These are phyloP conservation scores for Pachycephus smyrnensis DNA, from an alignment of 2,888 invertebrate genomes.

Conservation along the genomic window DNA sequence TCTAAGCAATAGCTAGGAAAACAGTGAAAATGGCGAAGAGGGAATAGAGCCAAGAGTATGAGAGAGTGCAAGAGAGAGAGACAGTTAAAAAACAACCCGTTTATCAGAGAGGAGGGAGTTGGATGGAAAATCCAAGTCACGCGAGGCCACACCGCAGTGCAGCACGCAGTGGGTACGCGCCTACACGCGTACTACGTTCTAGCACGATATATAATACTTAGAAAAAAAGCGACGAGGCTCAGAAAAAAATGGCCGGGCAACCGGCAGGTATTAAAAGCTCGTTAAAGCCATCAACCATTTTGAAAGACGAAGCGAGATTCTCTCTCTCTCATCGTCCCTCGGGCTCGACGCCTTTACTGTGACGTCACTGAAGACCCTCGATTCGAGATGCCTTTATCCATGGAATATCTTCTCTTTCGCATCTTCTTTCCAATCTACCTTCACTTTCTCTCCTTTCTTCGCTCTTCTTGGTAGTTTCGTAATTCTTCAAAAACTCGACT, in stretches of 20 bases:
- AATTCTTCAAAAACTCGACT: too few relatives aligned
- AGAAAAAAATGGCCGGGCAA: constrained; percentile 3
- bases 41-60: constrained; percentile 5
- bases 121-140: constrained; percentile 42
- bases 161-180: constrained; percentile 25
- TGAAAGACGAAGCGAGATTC: background rate
- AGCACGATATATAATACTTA: background rate
- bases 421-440: too few relatives aligned
- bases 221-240: background rate
- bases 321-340: too few relatives aligned
- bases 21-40: background rate
- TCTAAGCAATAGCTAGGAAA: background rate
- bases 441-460: too few relatives aligned
- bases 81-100: background rate
- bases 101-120: constrained; percentile 21
- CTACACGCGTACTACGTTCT: background rate
- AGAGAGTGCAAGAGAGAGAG: constrained; percentile 1
- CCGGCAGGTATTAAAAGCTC: constrained; percentile 12
- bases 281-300: constrained; percentile 6
- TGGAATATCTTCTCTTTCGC: too few relatives aligned
- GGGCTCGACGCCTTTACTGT: too few relatives aligned
- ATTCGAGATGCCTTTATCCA: too few relatives aligned
- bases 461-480: too few relatives aligned
- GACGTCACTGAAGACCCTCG: too few relatives aligned
- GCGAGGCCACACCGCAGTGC: constrained; percentile 33